Evolutionary conservation across 2,113 vertebrate genomes (phyloP), one percentile per base, ranked within the genome.

Genomic region (Sturnus vulgaris): DNA sequence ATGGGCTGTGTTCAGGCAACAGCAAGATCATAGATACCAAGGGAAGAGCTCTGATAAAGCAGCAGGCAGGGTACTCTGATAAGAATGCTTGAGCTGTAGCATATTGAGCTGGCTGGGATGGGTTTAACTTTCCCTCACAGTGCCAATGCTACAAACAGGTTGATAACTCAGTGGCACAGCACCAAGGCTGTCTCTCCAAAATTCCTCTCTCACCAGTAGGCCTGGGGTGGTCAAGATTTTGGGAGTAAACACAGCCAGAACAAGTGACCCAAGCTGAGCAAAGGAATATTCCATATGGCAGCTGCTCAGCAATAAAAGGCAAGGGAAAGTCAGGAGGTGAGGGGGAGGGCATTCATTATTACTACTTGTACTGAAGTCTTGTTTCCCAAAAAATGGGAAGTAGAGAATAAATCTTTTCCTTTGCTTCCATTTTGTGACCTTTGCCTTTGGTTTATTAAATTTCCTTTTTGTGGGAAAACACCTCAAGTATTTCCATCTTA

Each of bases 31-130:
- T 1, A 73, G 57, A 86, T 50, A 92, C 7, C 53, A 70, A 65
- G n/a, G 70, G 42, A 92, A 81, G 33, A 90, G 35, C 40, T 88
- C 64, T 90, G 77, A 86, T 77, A 86, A 88, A 78, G 40, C 72
- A 90, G 37, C 59, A 73, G 64, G 21, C 64, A 56, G 22, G 10
- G 27, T 63, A 15, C 35, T 66, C 47, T 42, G 28, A 21, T 28
- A 50, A 69, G 19, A 37, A 33, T 15, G 12, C 25, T 63, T 33
- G 31, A 61, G 49, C 37, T 69, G 31, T 13, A n/a, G 52, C 1
- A 1, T 28, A 15, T 7, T 35, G 35, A n/a, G 27, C 60, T 37
- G 75, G 27, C 40, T 80, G 53, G 70, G 60, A 35, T 28, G 47
- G 53, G 49, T 52, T 42, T 42, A 53, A 24, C 69, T 55, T 73